phyloP scores from a whole-genome alignment of 2,888 invertebrate genomes.

The Eupithecia exiguata region DNA sequence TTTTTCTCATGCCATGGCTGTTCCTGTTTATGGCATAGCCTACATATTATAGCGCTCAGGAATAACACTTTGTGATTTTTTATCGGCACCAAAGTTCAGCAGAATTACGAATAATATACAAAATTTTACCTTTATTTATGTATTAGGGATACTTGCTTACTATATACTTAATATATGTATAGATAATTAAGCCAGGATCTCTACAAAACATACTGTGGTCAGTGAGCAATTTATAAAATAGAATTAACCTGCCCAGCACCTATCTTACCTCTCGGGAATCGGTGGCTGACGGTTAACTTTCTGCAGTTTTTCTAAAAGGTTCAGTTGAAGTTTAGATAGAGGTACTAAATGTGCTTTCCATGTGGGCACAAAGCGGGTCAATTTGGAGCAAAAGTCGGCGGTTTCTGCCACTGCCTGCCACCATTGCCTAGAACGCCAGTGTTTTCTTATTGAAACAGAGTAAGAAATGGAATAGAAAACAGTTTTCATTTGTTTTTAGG shows the following conservation, averaged over 20 bases:
- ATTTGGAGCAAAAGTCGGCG: not conserved
- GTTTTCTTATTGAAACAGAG: not conserved
- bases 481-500: conserved; percentile 2
- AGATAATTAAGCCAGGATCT: not conserved
- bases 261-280: not conserved
- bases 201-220: not conserved
- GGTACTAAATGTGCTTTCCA: not conserved
- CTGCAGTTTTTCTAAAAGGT: not conserved
- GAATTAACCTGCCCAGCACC: not conserved
- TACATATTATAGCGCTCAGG: not conserved
- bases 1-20: not conserved
- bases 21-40: not conserved
- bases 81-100: not conserved
- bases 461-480: not conserved
- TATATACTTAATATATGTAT: too few relatives aligned
- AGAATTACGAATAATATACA: not conserved
- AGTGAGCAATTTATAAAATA: not conserved
- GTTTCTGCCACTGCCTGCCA: not conserved
- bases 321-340: not conserved
- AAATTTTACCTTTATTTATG: not conserved
- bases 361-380: not conserved
- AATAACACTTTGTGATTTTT: not conserved
- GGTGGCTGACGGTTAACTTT: not conserved
- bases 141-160: not conserved
- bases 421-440: not conserved